phyloP scores from a whole-genome alignment of 2,113 vertebrate species.

The Oryzias celebensis region DNA sequence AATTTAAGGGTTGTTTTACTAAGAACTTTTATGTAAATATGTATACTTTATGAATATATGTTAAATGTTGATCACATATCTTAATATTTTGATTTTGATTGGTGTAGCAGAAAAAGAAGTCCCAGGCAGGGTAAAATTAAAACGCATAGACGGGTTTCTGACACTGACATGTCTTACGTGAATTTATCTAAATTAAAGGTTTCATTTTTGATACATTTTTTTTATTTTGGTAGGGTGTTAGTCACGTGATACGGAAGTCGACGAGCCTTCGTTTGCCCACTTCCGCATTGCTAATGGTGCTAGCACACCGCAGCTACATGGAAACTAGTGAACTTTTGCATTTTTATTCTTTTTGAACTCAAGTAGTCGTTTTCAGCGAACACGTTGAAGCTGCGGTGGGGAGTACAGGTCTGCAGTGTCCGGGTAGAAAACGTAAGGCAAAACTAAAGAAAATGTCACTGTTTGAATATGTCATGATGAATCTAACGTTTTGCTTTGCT shows the following conservation, averaged over 20 bases:
- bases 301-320: slow-evolving; percentile 3
- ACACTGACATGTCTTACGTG: no score
- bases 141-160: no score
- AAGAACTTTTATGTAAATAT: no score
- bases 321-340: slow-evolving; percentile 1
- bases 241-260: background rate
- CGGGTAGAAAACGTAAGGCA: slow-evolving; percentile 35
- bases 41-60: no score
- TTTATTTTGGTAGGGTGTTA: slow-evolving; percentile 10
- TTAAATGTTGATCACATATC: no score
- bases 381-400: background rate
- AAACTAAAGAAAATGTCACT: background rate
- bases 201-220: no score
- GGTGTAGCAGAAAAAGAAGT: no score
- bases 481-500: background rate
- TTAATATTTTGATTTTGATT: no score
- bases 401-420: background rate
- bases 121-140: no score
- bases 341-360: background rate
- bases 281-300: slow-evolving; percentile 51
- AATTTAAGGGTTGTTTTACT: no score
- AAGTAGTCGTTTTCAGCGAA: background rate
- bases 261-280: background rate
- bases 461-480: slow-evolving; percentile 1
- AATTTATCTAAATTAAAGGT: no score